phyloP scores from a whole-genome alignment of 2,888 invertebrate genomes.

The Diarsia mendica region DNA sequence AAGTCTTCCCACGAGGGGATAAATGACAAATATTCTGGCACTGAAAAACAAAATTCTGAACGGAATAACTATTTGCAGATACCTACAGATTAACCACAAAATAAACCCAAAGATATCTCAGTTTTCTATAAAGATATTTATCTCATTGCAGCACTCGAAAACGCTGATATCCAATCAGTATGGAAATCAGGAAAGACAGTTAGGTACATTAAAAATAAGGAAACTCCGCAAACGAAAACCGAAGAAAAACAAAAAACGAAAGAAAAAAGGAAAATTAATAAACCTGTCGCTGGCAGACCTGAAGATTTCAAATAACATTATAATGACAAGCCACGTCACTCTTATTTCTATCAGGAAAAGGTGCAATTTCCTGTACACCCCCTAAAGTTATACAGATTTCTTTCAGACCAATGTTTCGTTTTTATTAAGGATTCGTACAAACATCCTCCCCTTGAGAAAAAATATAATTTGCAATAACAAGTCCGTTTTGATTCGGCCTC shows the following conservation, averaged over 20 bases:
- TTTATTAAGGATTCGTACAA: constrained; percentile 81
- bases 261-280: constrained; percentile 81
- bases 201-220: constrained; percentile 51
- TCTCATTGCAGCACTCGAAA: neutral
- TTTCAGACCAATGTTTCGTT: constrained; percentile 77
- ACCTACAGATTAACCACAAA: neutral
- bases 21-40: too few relatives aligned
- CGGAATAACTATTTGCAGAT: neutral
- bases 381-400: constrained; percentile 65
- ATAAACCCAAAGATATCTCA: neutral
- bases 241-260: constrained; percentile 69
- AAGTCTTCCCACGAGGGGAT: too few relatives aligned
- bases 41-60: too few relatives aligned
- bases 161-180: constrained; percentile 39
- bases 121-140: neutral
- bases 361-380: constrained; percentile 44
- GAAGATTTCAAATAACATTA: constrained; percentile 61
- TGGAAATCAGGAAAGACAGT: constrained; percentile 54
- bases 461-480: constrained; percentile 86
- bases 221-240: constrained; percentile 60
- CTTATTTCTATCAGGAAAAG: constrained; percentile 15
- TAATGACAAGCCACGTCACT: constrained; percentile 17
- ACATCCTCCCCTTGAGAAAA: constrained; percentile 79
- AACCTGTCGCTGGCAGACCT: constrained; percentile 77
- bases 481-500: constrained; percentile 75